Base-by-base conservation (phyloP, 2,797 vertebrate species). In the Kryptolebias ocellatus region DNA sequence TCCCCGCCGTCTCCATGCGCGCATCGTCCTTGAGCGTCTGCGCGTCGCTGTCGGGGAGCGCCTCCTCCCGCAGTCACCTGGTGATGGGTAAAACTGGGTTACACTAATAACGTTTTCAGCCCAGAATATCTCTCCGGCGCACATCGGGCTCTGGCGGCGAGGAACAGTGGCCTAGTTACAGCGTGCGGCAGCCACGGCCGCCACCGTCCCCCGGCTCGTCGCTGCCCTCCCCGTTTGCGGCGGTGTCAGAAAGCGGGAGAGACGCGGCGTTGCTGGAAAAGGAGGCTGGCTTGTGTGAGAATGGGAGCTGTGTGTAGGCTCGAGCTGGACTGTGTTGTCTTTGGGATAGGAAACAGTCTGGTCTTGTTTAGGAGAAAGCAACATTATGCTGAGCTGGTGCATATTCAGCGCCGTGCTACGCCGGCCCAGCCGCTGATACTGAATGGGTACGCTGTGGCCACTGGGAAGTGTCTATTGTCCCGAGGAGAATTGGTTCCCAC, bases 401-500 rank as follows among this genome's bases (percentile, higher is more conserved):
- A 84, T 73, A 87, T 84, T 90, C 85, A 85, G 86, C 68, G 67
- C 72, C 64, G 70, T 58, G 87, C 87, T 80, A 74, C 71, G 73
- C 89, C 53, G 80, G 79, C 83, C 86, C 87, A 74, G 87, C 87
- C 88, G 85, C 88, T 87, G 86, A 90, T 82, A 67, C 83, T 88
- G 86, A 92, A 90, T 92, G 89, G 84, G 47, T 84, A 79, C 68
- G 76, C 87, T 89, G 89, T 90, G 79, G 83, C 88, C 74, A 85
- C 87, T 89, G 91, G 91, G 87, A 93, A 93, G 87, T 88, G 75
- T 46, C 85, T 78, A 92, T 94, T 93, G 90, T 92, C 83, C 81
- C 42, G 15, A 50, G 73, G 72, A 92, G 90, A 93, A 92, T 93
- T 60, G 91, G 92, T 94, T 92, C 91, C 92, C 93, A 92, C 91